A percentile compares a stretch with the other conserved stretches of the same genome.
Conservation (phyloP, 2,888 invertebrate species). For the Machimus atricapillus region DNA sequence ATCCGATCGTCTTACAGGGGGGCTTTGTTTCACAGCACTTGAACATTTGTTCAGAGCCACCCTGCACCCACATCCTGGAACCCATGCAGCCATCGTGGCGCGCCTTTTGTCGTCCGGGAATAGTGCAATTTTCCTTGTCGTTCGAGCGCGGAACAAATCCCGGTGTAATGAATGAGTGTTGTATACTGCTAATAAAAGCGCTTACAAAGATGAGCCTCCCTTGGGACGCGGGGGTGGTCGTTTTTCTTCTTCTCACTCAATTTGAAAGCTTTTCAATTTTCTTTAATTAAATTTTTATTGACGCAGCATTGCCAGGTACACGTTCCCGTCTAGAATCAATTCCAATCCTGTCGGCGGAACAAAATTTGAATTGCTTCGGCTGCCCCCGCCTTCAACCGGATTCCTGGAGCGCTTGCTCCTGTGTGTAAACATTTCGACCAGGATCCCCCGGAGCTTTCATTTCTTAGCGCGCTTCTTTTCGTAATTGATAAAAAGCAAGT, state of each 20-base stretch:
- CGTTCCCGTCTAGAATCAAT: neutral
- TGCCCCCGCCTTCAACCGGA: neutral
- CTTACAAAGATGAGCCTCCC: neutral
- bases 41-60: neutral
- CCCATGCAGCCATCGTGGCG: neutral
- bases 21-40: neutral
- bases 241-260: neutral
- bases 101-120: neutral
- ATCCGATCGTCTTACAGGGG: neutral
- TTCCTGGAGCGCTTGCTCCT: neutral
- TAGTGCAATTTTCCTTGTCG: neutral
- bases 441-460: conserved; percentile 4
- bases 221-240: neutral
- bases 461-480: neutral
- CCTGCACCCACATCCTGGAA: neutral
- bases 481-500: conserved; percentile 28
- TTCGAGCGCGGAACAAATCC: neutral
- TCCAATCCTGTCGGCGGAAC: neutral
- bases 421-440: neutral
- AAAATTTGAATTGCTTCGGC: neutral
- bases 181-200: neutral
- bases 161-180: neutral
- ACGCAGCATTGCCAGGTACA: neutral
- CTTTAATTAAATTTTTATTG: conserved; percentile 37
- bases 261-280: conserved; percentile 27